These are phyloP conservation scores for Norana najaformis DNA, from an alignment of 2,888 invertebrate genomes.

Conservation along the genomic window DNA sequence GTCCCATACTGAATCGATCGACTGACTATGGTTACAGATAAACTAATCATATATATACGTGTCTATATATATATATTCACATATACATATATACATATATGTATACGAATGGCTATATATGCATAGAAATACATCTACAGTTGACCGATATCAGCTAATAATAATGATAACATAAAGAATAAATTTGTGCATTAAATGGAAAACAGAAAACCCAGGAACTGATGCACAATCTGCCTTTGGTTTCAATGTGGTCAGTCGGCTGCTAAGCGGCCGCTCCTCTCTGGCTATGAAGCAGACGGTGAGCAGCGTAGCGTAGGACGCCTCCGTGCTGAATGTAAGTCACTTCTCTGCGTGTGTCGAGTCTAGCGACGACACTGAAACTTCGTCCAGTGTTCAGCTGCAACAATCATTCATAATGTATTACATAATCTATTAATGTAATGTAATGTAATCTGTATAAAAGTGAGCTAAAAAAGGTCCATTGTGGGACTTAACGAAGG, in stretches of 20 bases:
- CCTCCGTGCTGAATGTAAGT: background rate
- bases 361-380: background rate
- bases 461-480: too few species aligned
- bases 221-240: background rate
- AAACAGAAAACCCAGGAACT: background rate
- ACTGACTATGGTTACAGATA: too few species aligned
- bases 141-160: background rate
- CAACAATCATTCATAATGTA: background rate
- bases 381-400: constrained; percentile 10
- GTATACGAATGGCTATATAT: background rate
- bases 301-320: background rate
- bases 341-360: background rate
- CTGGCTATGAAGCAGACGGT: background rate
- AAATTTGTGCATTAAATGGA: background rate
- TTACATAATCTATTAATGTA: background rate
- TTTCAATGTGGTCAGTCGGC: background rate
- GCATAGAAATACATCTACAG: background rate
- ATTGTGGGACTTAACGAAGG: too few species aligned
- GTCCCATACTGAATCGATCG: too few species aligned
- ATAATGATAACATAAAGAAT: background rate
- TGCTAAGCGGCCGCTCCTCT: background rate
- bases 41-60: background rate
- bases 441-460: too few species aligned
- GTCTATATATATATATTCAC: too few species aligned
- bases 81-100: background rate